Percentiles rank a stretch among this genome's conserved stretches.
Conservation (phyloP, 1,140 invertebrate genomes). For the Melanaphis sacchari region DNA sequence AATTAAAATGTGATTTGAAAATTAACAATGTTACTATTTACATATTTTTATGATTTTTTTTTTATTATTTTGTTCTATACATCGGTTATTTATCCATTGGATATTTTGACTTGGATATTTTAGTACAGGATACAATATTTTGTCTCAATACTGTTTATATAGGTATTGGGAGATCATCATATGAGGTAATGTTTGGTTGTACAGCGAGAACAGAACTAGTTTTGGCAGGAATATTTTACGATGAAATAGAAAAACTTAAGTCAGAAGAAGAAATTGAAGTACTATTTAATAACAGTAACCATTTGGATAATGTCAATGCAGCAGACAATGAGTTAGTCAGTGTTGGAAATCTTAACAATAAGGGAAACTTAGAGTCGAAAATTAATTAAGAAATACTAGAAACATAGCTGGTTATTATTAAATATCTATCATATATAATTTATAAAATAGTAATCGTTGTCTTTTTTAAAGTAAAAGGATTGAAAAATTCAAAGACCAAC, state of each 20-base stretch:
- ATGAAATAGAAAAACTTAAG: conserved; percentile 29
- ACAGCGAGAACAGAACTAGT: background rate
- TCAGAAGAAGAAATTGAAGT: no score
- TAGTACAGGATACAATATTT: no score
- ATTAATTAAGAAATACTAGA: background rate
- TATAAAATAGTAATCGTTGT: background rate
- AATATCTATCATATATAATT: background rate
- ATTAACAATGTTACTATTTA: no score
- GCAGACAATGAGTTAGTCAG: background rate
- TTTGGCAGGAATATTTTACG: background rate
- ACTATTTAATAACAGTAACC: conserved; percentile 4
- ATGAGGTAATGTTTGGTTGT: conserved; percentile 16
- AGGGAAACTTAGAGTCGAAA: background rate
- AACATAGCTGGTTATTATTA: background rate
- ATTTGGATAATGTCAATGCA: background rate
- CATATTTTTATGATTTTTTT: no score
- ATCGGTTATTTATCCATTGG: no score
- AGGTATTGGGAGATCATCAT: no score
- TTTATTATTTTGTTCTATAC: no score
- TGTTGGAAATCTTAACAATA: background rate
- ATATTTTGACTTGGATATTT: no score
- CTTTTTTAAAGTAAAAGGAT: background rate
- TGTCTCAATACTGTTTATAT: no score
- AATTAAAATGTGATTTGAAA: no score
- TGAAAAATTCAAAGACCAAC: background rate